Conservation (phyloP, 2,113 vertebrate genomes). For the Alectura lathami region DNA sequence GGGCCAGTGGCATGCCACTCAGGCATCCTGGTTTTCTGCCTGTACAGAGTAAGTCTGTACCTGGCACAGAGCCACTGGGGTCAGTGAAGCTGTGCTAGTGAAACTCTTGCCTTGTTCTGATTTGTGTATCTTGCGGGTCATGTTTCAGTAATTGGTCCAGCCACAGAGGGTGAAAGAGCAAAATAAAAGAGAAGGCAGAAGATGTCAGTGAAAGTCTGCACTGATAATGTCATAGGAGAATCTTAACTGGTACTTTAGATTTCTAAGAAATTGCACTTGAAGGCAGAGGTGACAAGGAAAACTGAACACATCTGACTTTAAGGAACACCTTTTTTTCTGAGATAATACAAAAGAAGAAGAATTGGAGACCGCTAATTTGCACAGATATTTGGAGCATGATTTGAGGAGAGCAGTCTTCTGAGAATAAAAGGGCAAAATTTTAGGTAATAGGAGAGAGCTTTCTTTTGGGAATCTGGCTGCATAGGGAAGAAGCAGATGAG, state of each 20-base stretch:
- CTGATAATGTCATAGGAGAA: neutral
- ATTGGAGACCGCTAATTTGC: neutral
- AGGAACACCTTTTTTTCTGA: neutral
- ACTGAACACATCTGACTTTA: neutral
- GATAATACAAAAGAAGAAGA: neutral
- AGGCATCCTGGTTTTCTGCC: neutral
- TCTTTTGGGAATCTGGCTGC: neutral
- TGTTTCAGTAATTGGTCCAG: neutral
- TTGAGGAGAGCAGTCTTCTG: neutral
- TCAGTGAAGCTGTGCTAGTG: neutral
- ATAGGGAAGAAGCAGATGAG: neutral
- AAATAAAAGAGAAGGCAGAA: neutral
- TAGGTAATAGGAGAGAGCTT: neutral
- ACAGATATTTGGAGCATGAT: neutral
- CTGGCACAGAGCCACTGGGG: neutral
- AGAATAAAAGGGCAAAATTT: neutral
- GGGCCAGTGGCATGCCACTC: accelerated
- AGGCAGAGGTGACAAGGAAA: neutral
- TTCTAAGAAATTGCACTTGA: neutral
- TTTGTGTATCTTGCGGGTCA: neutral
- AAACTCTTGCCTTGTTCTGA: neutral
- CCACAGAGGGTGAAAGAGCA: neutral
- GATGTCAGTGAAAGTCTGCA: neutral
- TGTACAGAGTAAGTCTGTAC: neutral
- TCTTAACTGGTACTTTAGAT: neutral